Percentiles rank a stretch among this genome's conserved stretches.
Conservation (phyloP, 2,797 vertebrate species). For the Meda fulgida region DNA sequence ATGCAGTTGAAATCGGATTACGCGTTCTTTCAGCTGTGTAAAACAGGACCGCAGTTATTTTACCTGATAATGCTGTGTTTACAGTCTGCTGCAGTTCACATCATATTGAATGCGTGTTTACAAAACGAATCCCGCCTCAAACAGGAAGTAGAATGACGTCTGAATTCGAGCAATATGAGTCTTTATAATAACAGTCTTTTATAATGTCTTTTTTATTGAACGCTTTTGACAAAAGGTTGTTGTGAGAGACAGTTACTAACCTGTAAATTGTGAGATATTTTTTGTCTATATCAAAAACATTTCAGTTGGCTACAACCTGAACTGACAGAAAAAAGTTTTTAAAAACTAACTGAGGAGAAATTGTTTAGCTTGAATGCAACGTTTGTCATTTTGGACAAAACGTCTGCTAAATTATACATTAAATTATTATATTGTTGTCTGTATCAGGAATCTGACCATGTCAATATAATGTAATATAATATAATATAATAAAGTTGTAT, state of each 20-base stretch:
- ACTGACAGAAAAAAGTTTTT: not conserved
- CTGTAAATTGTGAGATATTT: not conserved
- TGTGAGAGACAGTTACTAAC: not conserved
- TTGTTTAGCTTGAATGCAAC: not conserved
- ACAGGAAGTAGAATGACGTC: slow-evolving; percentile 40
- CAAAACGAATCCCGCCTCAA: slow-evolving; percentile 4
- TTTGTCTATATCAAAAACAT: not conserved
- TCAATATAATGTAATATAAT: no score
- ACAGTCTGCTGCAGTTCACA: not conserved
- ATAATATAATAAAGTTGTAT: no score
- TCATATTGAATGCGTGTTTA: slow-evolving; percentile 6
- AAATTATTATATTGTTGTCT: not conserved
- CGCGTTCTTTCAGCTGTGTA: accelerated
- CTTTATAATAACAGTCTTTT: no score
- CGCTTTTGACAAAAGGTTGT: not conserved
- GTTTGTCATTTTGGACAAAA: not conserved
- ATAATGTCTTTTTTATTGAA: not conserved
- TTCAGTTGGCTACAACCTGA: not conserved
- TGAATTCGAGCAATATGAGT: not conserved
- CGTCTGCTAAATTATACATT: not conserved
- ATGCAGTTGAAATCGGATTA: not conserved
- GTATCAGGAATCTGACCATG: not conserved
- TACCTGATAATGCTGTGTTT: slow-evolving; percentile 5
- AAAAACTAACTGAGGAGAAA: not conserved
- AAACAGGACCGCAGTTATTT: not conserved